Base-by-base conservation (phyloP, 2,113 vertebrate genomes). In the Aptenodytes patagonicus region DNA sequence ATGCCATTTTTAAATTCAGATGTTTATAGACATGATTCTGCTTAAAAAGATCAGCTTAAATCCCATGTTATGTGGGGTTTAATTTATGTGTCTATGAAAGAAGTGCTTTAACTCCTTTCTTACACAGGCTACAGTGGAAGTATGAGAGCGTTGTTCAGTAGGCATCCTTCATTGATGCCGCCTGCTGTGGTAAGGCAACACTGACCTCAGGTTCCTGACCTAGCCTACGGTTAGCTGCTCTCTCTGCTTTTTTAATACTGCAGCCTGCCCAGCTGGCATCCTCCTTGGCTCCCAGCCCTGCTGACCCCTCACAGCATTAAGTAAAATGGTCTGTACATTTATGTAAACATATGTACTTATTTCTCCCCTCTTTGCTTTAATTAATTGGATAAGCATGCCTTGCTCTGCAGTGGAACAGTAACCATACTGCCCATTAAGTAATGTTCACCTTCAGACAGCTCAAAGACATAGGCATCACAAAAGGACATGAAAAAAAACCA, bases 91-190 rank as follows among this genome's bases (percentile, higher is more conserved):
- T 17, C 34, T 14, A 0, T 76, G 40, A 61, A 81, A 87, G 24
- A 64, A n/a, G 9, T 25, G 47, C 8, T 83, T 64, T 84, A 79
- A 36, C 14, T 76, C 34, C 29, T 71, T 51, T 70, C 19, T 83
- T 10, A 32, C 10, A 10, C 13, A 34, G 44, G 17, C 13, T 13
- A 1, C 17, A 42, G 9, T 19, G 64, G 9, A 36, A 49, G 7
- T 40, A 25, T 14, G 10, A 69, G n/a, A 10, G 24, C 1, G 1
- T 34, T 58, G 34, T 31, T 60, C 82, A 21, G 2, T 2, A 69
- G 24, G 22, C 21, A 76, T 22, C 83, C 42, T 24, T 52, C 51
- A 9, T 2, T 0, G 0, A 4, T 62, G 32, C 15, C 8, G 0
- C 31, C 86, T 81, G 58, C 24, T 40, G 44, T 28, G 40, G 26